phyloP scores from a whole-genome alignment of 2,888 invertebrate species.

The Apocheima hispidaria region DNA sequence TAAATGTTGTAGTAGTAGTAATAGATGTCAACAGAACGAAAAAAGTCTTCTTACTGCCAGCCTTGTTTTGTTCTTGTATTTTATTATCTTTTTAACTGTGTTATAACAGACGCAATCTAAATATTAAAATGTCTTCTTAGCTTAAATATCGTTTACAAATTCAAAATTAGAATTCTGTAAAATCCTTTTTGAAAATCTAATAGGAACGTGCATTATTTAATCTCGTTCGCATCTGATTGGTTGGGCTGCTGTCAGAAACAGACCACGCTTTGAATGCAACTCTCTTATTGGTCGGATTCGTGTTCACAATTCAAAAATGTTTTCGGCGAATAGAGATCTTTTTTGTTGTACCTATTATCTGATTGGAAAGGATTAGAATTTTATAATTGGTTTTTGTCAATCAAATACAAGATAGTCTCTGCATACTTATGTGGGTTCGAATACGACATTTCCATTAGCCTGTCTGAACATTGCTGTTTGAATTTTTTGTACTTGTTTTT shows the following conservation, averaged over 20 bases:
- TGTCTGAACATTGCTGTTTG: no score
- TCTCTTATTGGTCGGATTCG: constrained; percentile 67
- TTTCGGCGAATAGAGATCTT: constrained; percentile 55
- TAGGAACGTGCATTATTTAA: constrained; percentile 71
- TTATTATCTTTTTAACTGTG: no score
- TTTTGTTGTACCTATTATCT: constrained; percentile 55
- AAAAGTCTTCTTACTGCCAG: no score
- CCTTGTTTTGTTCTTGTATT: no score
- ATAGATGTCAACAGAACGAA: no score
- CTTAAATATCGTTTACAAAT: constrained; percentile 21
- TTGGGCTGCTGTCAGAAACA: constrained; percentile 78
- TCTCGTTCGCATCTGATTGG: constrained; percentile 80
- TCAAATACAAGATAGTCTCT: constrained; percentile 34
- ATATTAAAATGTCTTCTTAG: not conserved
- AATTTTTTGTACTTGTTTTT: not conserved
- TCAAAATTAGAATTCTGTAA: constrained; percentile 27
- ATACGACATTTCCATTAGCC: constrained; percentile 42
- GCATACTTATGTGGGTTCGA: constrained; percentile 33
- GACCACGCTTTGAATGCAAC: constrained; percentile 75
- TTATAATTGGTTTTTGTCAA: constrained; percentile 62
- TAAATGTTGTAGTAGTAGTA: no score
- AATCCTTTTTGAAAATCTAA: constrained; percentile 72
- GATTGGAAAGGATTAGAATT: constrained; percentile 61
- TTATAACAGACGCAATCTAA: not conserved
- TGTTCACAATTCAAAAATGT: constrained; percentile 65